Percentiles rank a stretch among this genome's conserved stretches.
Conservation (phyloP, 1,140 invertebrate species). For the Mamestra configurata region DNA sequence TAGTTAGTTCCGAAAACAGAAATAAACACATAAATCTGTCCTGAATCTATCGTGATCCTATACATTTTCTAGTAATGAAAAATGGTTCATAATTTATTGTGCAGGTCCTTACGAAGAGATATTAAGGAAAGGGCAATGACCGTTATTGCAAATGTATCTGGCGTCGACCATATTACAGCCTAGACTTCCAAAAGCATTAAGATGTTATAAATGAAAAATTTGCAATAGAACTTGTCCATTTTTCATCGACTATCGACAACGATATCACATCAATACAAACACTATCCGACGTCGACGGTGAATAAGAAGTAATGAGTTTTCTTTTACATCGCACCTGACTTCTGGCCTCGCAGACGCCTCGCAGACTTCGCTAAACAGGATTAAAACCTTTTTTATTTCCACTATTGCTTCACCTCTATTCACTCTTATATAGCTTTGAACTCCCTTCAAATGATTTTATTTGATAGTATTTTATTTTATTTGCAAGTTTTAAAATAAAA, state of each 20-base stretch:
- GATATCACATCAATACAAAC: conserved; percentile 58
- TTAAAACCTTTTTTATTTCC: conserved; percentile 75
- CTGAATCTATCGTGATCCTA: no score
- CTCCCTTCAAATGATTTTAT: conserved; percentile 48
- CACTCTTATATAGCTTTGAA: conserved; percentile 61
- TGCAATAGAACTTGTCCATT: background rate
- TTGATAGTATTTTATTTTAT: background rate
- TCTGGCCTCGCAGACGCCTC: conserved; percentile 74
- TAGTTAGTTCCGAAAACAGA: no score
- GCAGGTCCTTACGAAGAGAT: no score
- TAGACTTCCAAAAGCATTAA: no score
- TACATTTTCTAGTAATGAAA: no score
- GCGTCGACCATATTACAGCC: no score
- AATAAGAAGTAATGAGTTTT: conserved; percentile 86
- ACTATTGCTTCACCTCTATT: conserved; percentile 59
- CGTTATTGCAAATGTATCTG: no score
- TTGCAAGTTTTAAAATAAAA: background rate
- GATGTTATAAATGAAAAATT: conserved; percentile 1
- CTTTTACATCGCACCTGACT: conserved; percentile 82
- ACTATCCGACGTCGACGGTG: conserved; percentile 68
- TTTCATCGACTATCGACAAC: conserved; percentile 60
- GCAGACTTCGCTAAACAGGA: conserved; percentile 80
- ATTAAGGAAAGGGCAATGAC: no score
- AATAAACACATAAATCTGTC: no score
- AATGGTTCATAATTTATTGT: no score